Conservation (phyloP, 2,797 vertebrate species). For the Fringilla coelebs region DNA sequence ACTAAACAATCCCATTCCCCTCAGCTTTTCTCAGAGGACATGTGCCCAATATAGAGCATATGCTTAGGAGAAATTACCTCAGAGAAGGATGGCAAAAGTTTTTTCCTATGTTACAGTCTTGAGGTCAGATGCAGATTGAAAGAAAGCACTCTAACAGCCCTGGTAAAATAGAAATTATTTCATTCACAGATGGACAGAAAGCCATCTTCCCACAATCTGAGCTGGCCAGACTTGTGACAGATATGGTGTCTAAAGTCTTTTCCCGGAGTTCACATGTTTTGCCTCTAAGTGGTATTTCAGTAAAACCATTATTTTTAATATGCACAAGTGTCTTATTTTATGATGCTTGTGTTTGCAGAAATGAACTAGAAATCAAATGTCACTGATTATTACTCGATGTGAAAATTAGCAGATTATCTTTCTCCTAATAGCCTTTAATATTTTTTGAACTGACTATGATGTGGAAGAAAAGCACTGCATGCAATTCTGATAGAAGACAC, state of each 20-base stretch:
- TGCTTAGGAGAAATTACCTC: background rate
- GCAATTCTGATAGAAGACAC: background rate
- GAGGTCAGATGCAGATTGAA: background rate
- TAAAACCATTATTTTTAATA: background rate
- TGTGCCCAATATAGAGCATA: too few species aligned
- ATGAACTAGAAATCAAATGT: background rate
- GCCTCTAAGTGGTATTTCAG: background rate
- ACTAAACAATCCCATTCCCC: background rate
- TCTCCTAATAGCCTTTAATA: background rate
- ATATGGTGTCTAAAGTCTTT: background rate
- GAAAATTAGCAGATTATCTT: background rate
- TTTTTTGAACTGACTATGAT: background rate
- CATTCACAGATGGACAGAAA: background rate
- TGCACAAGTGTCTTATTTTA: background rate
- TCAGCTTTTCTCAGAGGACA: background rate
- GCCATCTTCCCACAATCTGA: background rate
- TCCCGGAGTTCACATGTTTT: background rate
- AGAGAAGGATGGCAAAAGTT: background rate
- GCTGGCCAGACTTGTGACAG: background rate
- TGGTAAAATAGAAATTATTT: background rate
- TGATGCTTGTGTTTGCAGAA: background rate
- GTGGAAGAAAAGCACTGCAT: background rate
- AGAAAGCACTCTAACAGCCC: background rate
- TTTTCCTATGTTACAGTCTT: background rate
- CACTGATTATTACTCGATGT: background rate